Conservation (phyloP, 2,797 vertebrate species). For the Xenentodon cancila region DNA sequence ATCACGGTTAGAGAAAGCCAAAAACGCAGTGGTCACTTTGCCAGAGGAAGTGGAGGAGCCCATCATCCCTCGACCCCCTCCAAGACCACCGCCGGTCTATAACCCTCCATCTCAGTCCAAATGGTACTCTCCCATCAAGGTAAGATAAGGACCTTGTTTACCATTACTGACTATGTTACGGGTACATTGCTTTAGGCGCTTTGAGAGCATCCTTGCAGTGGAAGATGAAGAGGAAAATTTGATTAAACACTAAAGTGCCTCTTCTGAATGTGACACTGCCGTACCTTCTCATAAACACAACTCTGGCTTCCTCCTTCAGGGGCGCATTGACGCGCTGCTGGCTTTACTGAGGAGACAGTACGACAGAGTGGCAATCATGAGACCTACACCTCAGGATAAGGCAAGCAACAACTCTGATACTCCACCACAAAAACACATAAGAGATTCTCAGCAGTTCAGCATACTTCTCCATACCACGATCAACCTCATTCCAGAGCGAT, state of each 20-base stretch:
- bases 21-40: slow-evolving; percentile 93
- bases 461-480: too few relatives aligned
- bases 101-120: slow-evolving; percentile 81
- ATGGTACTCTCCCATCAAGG: slow-evolving; percentile 98
- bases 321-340: slow-evolving; percentile 91
- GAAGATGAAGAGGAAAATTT: not conserved
- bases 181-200: not conserved
- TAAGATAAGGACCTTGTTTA: slow-evolving; percentile 53
- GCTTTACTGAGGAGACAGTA: slow-evolving; percentile 91
- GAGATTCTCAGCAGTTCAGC: not conserved
- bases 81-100: slow-evolving; percentile 82
- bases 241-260: not conserved
- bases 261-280: not conserved
- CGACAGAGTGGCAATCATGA: slow-evolving; percentile 94
- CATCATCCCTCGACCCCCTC: slow-evolving; percentile 76
- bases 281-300: not conserved
- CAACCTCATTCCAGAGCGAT: not conserved
- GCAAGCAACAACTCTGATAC: slow-evolving; percentile 67
- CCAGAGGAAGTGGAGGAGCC: slow-evolving; percentile 88
- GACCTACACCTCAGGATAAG: slow-evolving; percentile 92
- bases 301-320: slow-evolving; percentile 72
- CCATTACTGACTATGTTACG: not conserved
- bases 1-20: slow-evolving; percentile 92
- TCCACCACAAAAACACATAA: not conserved
- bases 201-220: not conserved